Conservation (phyloP, 2,888 invertebrate genomes). For the Drosophila gaucha region DNA sequence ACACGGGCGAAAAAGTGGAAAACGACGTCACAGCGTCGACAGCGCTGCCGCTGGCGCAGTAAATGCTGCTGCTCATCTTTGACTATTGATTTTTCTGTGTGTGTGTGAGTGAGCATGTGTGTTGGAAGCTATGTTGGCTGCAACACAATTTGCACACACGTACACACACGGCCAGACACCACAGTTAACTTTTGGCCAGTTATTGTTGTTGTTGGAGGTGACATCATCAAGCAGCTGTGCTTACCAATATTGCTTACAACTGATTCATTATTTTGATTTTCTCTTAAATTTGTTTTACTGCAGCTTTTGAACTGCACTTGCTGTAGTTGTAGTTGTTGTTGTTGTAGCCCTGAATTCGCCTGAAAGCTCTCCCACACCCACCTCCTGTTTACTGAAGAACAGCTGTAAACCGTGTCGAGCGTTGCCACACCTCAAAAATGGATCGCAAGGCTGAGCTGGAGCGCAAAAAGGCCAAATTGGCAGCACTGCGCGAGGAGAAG, state of each 20-base stretch:
- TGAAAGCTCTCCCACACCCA: slow-evolving; percentile 8
- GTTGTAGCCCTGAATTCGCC: slow-evolving; percentile 11
- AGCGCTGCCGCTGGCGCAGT: slow-evolving; percentile 20
- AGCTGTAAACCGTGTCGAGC: slow-evolving; percentile 11
- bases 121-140: slow-evolving; percentile 15
- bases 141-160: slow-evolving; percentile 21
- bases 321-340: slow-evolving; percentile 45
- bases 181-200: slow-evolving; percentile 51
- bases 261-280: slow-evolving; percentile 33
- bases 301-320: slow-evolving; percentile 48
- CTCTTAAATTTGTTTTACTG: not conserved
- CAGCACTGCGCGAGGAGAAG: slow-evolving; percentile 95
- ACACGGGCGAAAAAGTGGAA: slow-evolving; percentile 43
- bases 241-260: slow-evolving; percentile 53
- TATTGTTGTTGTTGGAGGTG: slow-evolving; percentile 47
- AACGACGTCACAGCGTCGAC: slow-evolving; percentile 49
- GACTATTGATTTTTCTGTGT: slow-evolving; percentile 58
- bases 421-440: slow-evolving; percentile 71
- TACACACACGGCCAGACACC: slow-evolving; percentile 2
- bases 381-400: not conserved
- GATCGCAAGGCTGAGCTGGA: slow-evolving; percentile 97
- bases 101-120: slow-evolving; percentile 12
- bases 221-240: slow-evolving; percentile 69
- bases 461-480: slow-evolving; percentile 95
- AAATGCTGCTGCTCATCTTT: slow-evolving; percentile 34